Evolutionary conservation across 2,888 invertebrate species (phyloP), one percentile per base, ranked within the genome.

Genomic region (Orthosia gothica): DNA sequence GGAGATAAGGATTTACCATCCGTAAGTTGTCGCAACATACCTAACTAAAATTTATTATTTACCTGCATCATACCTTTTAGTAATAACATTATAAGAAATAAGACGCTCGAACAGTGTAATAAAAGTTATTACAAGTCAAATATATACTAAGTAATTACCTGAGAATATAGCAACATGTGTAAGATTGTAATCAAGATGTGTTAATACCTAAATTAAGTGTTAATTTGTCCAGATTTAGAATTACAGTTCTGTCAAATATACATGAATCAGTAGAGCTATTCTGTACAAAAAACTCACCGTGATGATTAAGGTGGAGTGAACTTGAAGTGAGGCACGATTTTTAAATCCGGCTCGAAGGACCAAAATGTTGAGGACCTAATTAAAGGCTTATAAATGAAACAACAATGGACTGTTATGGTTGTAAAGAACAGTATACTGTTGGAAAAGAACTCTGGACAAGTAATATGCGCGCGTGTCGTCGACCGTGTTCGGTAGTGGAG

Each of bases 1-100:
- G 93, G 94, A 87, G 94, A 93, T 82, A 92, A 94, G 91, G 96
- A 95, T 91, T 90, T 94, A 83, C 94, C 95, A 88, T 95, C 95
- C 89, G 96, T 96, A 93, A 96, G 96, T 95, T 69, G 13, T 47
- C 16, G 4, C 20, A 49, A 58, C 26, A 40, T 50, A 32, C 11
- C 11, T 23, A 20, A 45, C 20, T 74, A 40, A n/a, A 40, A 76
- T 54, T 5, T 4, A 16, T 45, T 40, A 57, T 15, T 72, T 58
- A 50, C 11, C 5, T n/a, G 15, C 32, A 13, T 32, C 15, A n/a
- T 58, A 50, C 13, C 11, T 23, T 63, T 55, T 16, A 49, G 16
- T 54, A 47, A 32, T 62, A 32, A 54, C 52, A 32, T 32, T 4
- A 18, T 52, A 54, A 32, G 11, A 45, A 18, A 4, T 52, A 26